Base-by-base conservation (phyloP, 2,113 vertebrate species). In the Megaceryle torquata region DNA sequence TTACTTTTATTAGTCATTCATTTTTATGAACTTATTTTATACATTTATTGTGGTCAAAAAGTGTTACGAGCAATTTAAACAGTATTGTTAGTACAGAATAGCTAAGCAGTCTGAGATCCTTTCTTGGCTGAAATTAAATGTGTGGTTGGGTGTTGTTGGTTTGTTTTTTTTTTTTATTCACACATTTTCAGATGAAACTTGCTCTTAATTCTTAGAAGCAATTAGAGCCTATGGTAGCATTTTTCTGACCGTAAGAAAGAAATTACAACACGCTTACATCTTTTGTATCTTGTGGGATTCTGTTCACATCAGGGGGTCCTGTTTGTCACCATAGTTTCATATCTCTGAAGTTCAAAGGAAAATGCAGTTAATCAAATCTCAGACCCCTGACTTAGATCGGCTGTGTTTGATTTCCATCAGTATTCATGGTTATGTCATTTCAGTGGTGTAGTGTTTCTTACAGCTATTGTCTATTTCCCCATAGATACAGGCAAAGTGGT, bases 21-120 rank as follows among this genome's bases (percentile, higher is more conserved):
- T n/a, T 95, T 95, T 94, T 92, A 80, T 83, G 86, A 74, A 61
- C 39, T 79, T 64, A 28, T 60, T 92, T 93, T 74, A 29, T 39
- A 22, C 11, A 46, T 33, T 91, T 89, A 77, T 20, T 81, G 53
- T 70, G 13, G 26, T 93, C n/a, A 57, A 67, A 70, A 59, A 67
- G 39, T 1, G 0, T 74, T 86, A 41, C 18, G 12, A 74, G 19
- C 43, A 92, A 46, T 86, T 91, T 63, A 67, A 76, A 39, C 29
- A 43, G 25, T 86, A 43, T 46, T 63, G 12, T 82, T 89, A 80
- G n/a, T 63, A 50, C 7, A 29, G 51, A 76, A 60, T 71, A 61
- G 4, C 59, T 57, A 79, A 86, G 35, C 26, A 53, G 31, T 71
- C 33, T 82, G 64, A 22, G 26, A 68, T 79, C 33, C 15, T 69